Conservation (phyloP, 2,888 invertebrate species). For the Caenorhabditis sp. region DNA sequence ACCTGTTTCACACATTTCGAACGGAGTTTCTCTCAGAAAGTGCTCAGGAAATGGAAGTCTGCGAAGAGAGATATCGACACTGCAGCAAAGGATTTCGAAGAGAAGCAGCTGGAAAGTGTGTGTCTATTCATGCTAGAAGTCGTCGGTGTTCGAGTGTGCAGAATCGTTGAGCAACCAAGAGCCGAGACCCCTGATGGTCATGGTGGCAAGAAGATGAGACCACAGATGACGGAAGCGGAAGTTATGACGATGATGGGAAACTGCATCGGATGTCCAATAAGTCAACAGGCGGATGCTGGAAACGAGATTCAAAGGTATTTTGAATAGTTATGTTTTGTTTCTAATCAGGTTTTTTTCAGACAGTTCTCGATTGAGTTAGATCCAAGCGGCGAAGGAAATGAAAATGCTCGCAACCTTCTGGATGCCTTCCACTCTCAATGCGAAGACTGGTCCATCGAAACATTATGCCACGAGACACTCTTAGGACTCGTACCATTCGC, state of each 20-base stretch:
- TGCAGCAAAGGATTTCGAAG: neutral
- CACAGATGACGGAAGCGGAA: slow-evolving; percentile 35
- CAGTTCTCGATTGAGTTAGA: slow-evolving; percentile 25
- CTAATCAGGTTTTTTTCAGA: neutral
- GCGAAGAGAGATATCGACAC: slow-evolving; percentile 32
- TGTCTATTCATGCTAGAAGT: slow-evolving; percentile 39
- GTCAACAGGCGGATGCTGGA: neutral
- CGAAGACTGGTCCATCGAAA: slow-evolving; percentile 32
- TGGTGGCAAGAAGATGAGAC: slow-evolving; percentile 63
- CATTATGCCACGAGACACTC: slow-evolving; percentile 5
- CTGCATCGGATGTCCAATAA: slow-evolving; percentile 1
- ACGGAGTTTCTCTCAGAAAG: slow-evolving; percentile 15
- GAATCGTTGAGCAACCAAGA: neutral
- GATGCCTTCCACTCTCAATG: slow-evolving; percentile 52
- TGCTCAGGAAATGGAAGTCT: slow-evolving; percentile 47
- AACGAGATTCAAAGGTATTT: neutral
- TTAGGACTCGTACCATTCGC: slow-evolving; percentile 37
- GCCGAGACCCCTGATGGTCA: slow-evolving; percentile 54
- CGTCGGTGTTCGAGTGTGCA: slow-evolving; percentile 41
- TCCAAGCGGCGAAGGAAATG: slow-evolving; percentile 14
- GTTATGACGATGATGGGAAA: slow-evolving; percentile 29
- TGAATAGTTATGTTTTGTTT: neutral
- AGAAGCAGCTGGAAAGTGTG: slow-evolving; percentile 16
- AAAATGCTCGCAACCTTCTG: slow-evolving; percentile 24
- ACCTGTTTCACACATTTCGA: slow-evolving; percentile 32